Evolutionary conservation across 2,113 vertebrate species (phyloP), one percentile per base, ranked within the genome.

Genomic region (Harpagus bidentatus): DNA sequence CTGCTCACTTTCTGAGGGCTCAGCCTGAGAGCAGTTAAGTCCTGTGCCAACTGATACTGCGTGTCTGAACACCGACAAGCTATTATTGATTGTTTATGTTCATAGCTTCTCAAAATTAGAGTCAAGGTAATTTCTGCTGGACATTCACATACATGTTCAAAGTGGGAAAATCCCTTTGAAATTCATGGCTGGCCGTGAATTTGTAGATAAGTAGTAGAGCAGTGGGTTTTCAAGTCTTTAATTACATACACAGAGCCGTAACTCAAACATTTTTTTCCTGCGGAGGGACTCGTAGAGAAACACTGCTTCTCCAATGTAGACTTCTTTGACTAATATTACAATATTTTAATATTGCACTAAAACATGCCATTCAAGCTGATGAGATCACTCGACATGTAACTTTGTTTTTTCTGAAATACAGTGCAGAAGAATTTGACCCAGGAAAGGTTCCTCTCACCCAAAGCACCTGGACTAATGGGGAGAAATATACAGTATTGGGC

Each of bases 31-130:
- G 18, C 16, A 52, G 12, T 28, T 5, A 47, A 66, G 11, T 23
- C 42, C 76, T 8, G 1, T 16, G 58, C 48, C 86, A 62, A 1
- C 3, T 52, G 19, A 58, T 29, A 34, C 18, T 8, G 19, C 7
- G 23, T 19, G 36, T 34, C 4, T 2, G 31, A 76, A 56, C 16
- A 42, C 11, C 0, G 0, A 19, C 0, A 2, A 47, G 38, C 14
- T 61, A 4, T 15, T 65, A 55, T 1, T 38, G 28, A 78, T 69
- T 59, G 70, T 66, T 83, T 59, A 38, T 63, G 38, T 47, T 23
- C 21, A 8, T 2, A 21, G 25, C 22, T 76, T 62, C 77, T 82
- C 81, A 63, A 84, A 93, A 58, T 22, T 12, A 88, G 26, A 78
- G 28, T 48, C 5, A 3, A 69, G 40, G 36, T 52, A 7, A 58